Evolutionary conservation across 2,113 vertebrate species (phyloP), one percentile per base, ranked within the genome.

Genomic region (Columba janthina): DNA sequence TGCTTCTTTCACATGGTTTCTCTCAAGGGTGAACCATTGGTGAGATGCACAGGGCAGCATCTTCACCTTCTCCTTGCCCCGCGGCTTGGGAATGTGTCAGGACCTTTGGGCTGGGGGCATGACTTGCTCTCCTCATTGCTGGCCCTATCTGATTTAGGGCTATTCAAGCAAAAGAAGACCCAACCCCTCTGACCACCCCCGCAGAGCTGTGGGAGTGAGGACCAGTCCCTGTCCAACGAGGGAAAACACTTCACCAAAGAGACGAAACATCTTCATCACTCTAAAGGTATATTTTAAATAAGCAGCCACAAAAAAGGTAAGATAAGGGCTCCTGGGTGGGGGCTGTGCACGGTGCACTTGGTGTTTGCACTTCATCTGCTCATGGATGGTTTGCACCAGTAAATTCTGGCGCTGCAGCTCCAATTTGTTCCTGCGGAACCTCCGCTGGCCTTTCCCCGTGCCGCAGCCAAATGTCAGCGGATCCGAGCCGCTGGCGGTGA

Each of bases 31-130:
- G 7, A 22, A 15, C 17, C 20, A 2, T 0, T 28, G 24, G 50
- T 54, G 58, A 51, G 11, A 1, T 4, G 17, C 29, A 22, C 1
- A 1, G 16, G 57, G 58, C 28, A 57, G 54, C 66, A 62, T 9
- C 61, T 57, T 70, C 51, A 71, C 24, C 34, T 56, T 28, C 19
- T 76, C 64, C n/a, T 62, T 65, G 67, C 38, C 38, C 1, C 0
- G 3, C 0, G 5, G 44, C 38, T 76, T 1, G 3, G 46, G 28
- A 71, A 18, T 3, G 5, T 0, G 0, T 44, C 57, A 44, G 40
- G 50, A 76, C 40, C 53, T 76, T 71, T 58, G 46, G 36, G n/a
- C 26, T 40, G 15, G 72, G 36, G 31, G 5, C 36, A 13, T 1
- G 5, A 25, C 69, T 57, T 31, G 10, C 26, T 38, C 17, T 75